Evolutionary conservation across 2,113 vertebrate species (phyloP), one percentile per base, ranked within the genome.

Genomic region (Alectura lathami): DNA sequence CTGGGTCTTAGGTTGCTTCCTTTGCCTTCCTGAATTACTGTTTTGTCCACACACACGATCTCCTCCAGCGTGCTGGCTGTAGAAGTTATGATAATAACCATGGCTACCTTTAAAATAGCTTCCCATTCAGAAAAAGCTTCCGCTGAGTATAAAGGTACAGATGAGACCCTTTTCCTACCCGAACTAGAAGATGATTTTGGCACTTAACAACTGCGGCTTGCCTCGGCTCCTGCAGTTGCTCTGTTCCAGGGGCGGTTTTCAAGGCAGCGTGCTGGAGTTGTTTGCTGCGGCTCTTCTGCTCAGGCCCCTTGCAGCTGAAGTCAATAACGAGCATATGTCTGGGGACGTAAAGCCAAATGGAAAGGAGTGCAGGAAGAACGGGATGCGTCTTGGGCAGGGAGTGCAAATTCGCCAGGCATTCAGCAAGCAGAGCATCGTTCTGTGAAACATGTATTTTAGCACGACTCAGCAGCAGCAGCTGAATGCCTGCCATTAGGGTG

Each of bases 141-240:
- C 32, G 64, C 40, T 73, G 32, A 23, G 20, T n/a, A 1, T 1
- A 40, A 57, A 78, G 32, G 53, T 50, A 18, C 36, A 43, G 30
- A 2, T 6, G 6, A 87, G 42, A 32, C 9, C 29, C 29, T 70
- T 90, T 76, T 53, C 23, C 36, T 32, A 9, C 56, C 45, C 12
- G 6, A 53, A 17, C 53, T 11, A 4, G 38, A 64, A 40, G 42
- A 2, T 74, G 40, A 24, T 66, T 90, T 69, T 23, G 72, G 48
- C 8, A 0, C 21, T 70, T 54, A 36, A 13, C 67, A 22, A 14
- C 38, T 6, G 23, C 1, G 57, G 40, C 11, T 42, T 56, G 32
- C 17, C 2, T 27, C 5, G 34, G 32, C 29, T 69, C 47, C 1
- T 15, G 3, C 63, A 34, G 53, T 43, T 6, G 0, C 59, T 21